A percentile compares a stretch with the other conserved stretches of the same genome.
phyloP scores from a whole-genome alignment of 2,888 invertebrate genomes.

The Eilema griseolum region DNA sequence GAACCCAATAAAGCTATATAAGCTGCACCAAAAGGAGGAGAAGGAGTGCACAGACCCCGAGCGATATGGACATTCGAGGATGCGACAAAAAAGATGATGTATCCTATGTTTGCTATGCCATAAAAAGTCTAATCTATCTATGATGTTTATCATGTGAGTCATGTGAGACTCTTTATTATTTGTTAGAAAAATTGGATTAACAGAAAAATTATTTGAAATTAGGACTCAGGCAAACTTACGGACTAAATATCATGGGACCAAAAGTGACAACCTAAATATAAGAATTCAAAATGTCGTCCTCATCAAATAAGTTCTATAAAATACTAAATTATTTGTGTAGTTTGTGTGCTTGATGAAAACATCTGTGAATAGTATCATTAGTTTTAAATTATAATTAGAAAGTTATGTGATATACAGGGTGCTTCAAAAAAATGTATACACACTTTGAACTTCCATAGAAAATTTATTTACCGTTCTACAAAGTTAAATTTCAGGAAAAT shows the following conservation, averaged over 20 bases:
- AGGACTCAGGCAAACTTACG: neutral
- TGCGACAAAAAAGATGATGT: too few species aligned
- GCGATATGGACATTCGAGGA: too few species aligned
- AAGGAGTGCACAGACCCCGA: too few species aligned
- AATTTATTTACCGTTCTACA: too few species aligned
- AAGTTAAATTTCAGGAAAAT: too few species aligned
- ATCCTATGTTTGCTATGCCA: too few species aligned
- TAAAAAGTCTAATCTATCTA: neutral
- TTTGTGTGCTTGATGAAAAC: neutral
- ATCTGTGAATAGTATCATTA: neutral
- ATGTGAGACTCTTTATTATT: neutral
- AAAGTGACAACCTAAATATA: neutral
- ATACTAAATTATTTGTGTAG: neutral
- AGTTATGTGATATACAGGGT: neutral
- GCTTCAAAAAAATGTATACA: too few species aligned
- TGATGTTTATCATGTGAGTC: neutral
- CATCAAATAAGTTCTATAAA: neutral
- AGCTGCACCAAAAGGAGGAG: neutral
- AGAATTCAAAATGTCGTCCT: neutral
- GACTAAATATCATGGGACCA: neutral
- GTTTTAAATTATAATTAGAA: neutral
- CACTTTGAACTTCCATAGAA: too few species aligned
- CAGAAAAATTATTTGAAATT: too few species aligned
- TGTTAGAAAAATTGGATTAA: too few species aligned
- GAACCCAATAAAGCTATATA: neutral